Conservation (phyloP, 2,113 vertebrate species). For the Lasiurus cinereus region DNA sequence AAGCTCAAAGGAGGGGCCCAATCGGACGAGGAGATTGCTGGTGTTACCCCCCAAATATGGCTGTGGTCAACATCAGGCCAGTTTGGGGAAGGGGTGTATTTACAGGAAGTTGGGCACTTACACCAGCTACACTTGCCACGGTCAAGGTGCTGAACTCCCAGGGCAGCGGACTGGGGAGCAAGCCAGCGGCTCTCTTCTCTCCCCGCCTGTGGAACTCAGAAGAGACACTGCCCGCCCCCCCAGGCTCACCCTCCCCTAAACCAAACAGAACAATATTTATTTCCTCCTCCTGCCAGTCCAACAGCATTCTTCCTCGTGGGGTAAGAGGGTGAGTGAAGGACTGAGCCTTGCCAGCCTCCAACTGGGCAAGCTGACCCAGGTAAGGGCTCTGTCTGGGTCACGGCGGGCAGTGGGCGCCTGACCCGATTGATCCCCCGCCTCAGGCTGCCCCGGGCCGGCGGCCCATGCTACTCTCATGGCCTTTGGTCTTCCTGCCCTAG, state of each 20-base stretch:
- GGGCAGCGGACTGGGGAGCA: rapidly evolving
- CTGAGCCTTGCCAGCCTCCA: background rate
- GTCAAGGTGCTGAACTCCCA: rapidly evolving
- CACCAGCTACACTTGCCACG: background rate
- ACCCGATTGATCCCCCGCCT: rapidly evolving
- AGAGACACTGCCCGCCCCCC: background rate
- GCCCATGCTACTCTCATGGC: rapidly evolving
- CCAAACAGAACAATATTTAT: background rate
- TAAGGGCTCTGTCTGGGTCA: background rate
- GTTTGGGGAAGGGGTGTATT: background rate
- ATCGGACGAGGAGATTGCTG: background rate
- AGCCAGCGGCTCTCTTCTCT: background rate
- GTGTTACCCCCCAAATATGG: background rate
- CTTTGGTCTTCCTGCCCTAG: too few relatives aligned
- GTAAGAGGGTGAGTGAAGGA: background rate
- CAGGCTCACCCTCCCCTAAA: background rate
- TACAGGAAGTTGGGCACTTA: background rate
- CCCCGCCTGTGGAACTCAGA: background rate
- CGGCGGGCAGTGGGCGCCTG: rapidly evolving
- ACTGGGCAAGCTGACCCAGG: background rate
- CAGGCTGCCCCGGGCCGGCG: background rate
- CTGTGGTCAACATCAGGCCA: background rate
- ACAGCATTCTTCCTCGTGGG: background rate
- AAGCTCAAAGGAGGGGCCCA: background rate
- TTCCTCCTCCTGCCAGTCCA: background rate